phyloP scores from a whole-genome alignment of 2,113 vertebrate genomes.

The Cranoglanis bouderius region DNA sequence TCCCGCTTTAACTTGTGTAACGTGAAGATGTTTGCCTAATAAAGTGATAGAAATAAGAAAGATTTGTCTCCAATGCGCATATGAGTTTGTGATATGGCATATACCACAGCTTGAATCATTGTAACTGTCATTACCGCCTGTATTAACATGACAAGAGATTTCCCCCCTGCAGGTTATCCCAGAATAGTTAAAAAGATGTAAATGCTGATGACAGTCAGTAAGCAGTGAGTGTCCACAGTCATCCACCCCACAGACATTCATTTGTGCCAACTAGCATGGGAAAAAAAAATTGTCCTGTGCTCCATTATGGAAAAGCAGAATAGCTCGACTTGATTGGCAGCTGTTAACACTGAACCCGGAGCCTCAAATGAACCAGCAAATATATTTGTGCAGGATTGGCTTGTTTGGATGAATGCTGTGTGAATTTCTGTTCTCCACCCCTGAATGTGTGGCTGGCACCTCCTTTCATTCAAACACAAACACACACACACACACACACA shows the following conservation, averaged over 20 bases:
- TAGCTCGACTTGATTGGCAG: slow-evolving; percentile 39
- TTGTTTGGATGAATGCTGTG: slow-evolving; percentile 43
- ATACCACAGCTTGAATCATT: slow-evolving; percentile 20
- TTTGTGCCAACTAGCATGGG: slow-evolving; percentile 25
- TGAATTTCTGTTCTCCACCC: slow-evolving; percentile 43
- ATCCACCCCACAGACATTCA: slow-evolving; percentile 20
- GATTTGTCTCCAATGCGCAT: background rate
- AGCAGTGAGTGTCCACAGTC: slow-evolving; percentile 15
- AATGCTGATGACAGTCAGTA: slow-evolving; percentile 43
- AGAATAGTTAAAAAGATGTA: slow-evolving; percentile 37
- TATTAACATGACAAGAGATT: slow-evolving; percentile 12
- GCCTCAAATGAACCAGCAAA: slow-evolving; percentile 35
- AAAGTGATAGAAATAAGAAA: slow-evolving; percentile 10
- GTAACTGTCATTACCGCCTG: background rate
- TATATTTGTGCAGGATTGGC: slow-evolving; percentile 42
- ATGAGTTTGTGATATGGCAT: background rate
- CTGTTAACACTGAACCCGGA: slow-evolving; percentile 31
- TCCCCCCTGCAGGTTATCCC: slow-evolving; percentile 3
- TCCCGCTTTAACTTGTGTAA: background rate
- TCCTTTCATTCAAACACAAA: slow-evolving; percentile 32
- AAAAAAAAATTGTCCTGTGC: background rate
- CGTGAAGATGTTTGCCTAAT: background rate
- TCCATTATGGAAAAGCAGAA: slow-evolving; percentile 37
- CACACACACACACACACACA: slow-evolving; percentile 9
- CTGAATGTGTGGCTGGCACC: slow-evolving; percentile 37